Evolutionary conservation across 2,113 vertebrate genomes (phyloP), one percentile per base, ranked within the genome.

Genomic region (Falco punctatus): DNA sequence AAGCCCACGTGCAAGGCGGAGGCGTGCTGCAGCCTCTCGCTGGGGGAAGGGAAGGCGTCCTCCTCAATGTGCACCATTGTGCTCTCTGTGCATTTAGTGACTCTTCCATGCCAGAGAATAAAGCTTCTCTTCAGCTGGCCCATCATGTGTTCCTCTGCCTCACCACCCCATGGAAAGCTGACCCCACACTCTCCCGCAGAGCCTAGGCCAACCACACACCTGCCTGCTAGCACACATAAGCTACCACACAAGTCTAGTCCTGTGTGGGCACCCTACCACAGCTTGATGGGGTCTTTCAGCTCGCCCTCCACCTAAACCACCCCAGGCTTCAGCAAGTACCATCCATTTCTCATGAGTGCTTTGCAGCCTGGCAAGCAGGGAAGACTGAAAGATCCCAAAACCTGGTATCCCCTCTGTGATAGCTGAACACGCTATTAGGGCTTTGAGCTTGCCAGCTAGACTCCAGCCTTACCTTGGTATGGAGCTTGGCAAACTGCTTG

Each of bases 401-500:
- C 5, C 16, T 10, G 52, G 32, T 15, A 17, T 17, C 23, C 18
- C 17, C 51, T 15, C 26, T 54, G 44, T 10, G 23, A 59, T 1
- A n/a, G 48, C 38, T 23, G 33, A 44, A 21, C 32, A 6, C 1
- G 13, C 18, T 7, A 6, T 11, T 5, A 11, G 22, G 48, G 32
- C 32, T n/a, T 12, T 20, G 11, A 33, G 30, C 38, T 24, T 6
- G 14, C 26, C 52, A 19, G 54, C 38, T 23, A 1, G n/a, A 15
- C 44, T 22, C 23, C 73, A 66, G 54, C 35, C 85, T 96, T 98
- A 99, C 99, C 99, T 99, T 99, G 2, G 99, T 99, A 86, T 99
- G 99, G 73, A 99, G 98, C 97, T 99, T 99, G 57, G 99, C 99
- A 94, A 99, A 98, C 97, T 99, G 99, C 92, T 99, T 99, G 96